Base-by-base conservation (phyloP, 1,140 invertebrate species). In the Drosophila mayri region DNA sequence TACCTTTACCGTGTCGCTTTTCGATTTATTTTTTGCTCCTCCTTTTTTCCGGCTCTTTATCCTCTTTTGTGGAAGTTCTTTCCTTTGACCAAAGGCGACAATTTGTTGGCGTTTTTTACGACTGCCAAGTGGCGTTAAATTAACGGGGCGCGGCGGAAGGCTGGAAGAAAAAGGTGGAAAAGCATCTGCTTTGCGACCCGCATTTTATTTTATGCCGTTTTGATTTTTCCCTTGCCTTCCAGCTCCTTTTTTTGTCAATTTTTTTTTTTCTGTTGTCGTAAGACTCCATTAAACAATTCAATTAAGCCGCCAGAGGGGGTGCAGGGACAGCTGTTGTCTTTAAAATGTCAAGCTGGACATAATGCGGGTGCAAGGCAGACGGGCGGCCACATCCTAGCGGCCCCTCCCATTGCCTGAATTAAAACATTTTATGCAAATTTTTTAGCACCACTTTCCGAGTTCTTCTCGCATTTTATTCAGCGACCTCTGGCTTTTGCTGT, bases 241-340 rank as follows among this genome's bases (percentile, higher is more conserved):
- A 22, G 38, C 49, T 58, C 12, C 37, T 10, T 49, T 68, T 60
- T 62, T 63, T 65, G 25, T 25, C 4, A 30, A 7, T 30, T 0
- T 12, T 63, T 38, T 47, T n/a, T 10, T 25, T 20, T 54, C n/a
- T 70, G 58, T 71, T 66, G 67, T 47, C 63, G 77, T 73, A 88
- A 85, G 85, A 90, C 81, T 90, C 85, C 86, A 90, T 90, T 90
- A 90, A 90, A 90, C 85, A 90, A 90, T 90, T 90, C 85, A 90
- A 90, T 90, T 90, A 90, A 81, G 81, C 58, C 61, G 57, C 35
- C 41, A 40, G 50, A 14, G 46, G 25, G 32, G 18, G 28, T 3
- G 25, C 28, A 18, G 50, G 58, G 63, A 32, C 44, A n/a, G 25
- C 30, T 71, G 76, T 79, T 88, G 71, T 83, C 66, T 90, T 90